These are phyloP conservation scores for Gobius niger DNA, from an alignment of 2,113 vertebrate species.

Conservation along the genomic window DNA sequence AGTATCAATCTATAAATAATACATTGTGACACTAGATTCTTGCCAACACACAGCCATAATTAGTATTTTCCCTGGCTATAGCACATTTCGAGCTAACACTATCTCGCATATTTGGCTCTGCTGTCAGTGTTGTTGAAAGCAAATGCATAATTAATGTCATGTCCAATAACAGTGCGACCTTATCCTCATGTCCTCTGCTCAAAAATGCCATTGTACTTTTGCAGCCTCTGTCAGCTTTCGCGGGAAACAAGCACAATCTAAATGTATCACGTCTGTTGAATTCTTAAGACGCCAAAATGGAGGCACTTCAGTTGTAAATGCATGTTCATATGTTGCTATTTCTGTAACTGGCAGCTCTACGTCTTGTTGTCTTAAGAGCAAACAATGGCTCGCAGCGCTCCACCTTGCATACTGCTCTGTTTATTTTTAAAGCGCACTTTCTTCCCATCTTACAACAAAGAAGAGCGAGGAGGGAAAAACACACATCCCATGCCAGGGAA, in stretches of 20 bases:
- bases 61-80: neutral
- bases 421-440: conserved; percentile 24
- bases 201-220: neutral
- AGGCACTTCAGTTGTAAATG: neutral
- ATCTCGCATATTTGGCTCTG: neutral
- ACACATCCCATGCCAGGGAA: conserved; percentile 32
- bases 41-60: neutral
- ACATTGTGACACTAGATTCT: neutral
- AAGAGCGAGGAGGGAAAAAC: conserved; percentile 14
- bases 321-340: neutral
- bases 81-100: neutral
- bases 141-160: conserved; percentile 10
- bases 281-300: neutral
- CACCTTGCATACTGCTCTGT: conserved; percentile 18
- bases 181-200: neutral
- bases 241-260: neutral
- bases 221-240: neutral
- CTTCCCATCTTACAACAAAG: conserved; percentile 15
- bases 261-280: neutral
- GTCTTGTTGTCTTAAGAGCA: conserved; percentile 32
- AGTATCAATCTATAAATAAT: neutral
- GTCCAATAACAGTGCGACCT: conserved; percentile 4
- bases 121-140: conserved; percentile 1
- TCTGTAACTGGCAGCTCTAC: neutral
- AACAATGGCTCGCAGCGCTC: conserved; percentile 5